Evolutionary conservation across 2,888 invertebrate genomes (phyloP).

Genomic region (Vandiemenella viatica): DNA sequence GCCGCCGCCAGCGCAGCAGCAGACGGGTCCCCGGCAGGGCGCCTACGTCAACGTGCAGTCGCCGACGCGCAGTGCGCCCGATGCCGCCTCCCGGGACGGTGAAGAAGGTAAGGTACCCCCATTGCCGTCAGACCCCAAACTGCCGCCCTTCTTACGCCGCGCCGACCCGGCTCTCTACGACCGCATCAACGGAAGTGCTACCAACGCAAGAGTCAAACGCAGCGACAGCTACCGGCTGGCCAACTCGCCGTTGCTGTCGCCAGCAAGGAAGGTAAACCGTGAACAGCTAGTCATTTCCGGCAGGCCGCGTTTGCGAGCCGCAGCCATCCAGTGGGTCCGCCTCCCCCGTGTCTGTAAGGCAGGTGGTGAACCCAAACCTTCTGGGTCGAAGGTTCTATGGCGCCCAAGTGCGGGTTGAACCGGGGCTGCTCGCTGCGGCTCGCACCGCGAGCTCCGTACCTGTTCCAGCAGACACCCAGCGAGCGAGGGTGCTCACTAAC

Average conservation of each 20-base stretch:
- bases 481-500: conserved; percentile 48
- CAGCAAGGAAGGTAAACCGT: neutral
- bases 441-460: conserved; percentile 32
- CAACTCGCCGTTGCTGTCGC: conserved; percentile 51
- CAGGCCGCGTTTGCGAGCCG: neutral
- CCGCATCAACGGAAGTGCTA: conserved; percentile 10
- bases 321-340: neutral
- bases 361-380: conserved; percentile 24
- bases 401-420: conserved; percentile 27
- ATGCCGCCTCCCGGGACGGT: conserved; percentile 15
- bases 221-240: conserved; percentile 76
- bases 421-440: conserved; percentile 29
- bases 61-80: conserved; percentile 5
- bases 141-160: conserved; percentile 12
- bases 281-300: neutral
- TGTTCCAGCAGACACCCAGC: conserved; percentile 28
- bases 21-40: conserved; percentile 7
- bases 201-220: conserved; percentile 44
- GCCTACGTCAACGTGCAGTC: conserved; percentile 16
- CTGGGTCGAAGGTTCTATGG: conserved; percentile 25
- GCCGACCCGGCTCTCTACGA: conserved; percentile 12
- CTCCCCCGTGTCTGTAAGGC: conserved; percentile 10
- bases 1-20: conserved; percentile 5
- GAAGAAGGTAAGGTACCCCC: conserved; percentile 49
- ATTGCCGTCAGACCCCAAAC: conserved; percentile 10